Percentiles rank a stretch among this genome's conserved stretches.
These are phyloP conservation scores for Entelurus aequoreus DNA, from an alignment of 2,113 vertebrate species.

Conservation along the genomic window DNA sequence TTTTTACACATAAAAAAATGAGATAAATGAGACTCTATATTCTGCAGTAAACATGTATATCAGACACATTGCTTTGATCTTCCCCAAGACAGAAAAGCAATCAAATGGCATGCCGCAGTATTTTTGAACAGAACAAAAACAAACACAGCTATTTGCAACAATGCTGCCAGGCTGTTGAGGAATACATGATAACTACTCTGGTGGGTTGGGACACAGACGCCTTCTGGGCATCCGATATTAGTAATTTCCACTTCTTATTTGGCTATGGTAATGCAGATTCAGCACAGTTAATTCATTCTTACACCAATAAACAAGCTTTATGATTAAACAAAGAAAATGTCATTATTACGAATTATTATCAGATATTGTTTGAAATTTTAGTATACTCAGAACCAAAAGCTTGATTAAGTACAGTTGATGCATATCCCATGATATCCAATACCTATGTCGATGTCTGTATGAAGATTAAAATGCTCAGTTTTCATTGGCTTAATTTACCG, in stretches of 20 bases:
- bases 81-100: conserved; percentile 42
- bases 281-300: conserved; percentile 49
- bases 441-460: too few species aligned
- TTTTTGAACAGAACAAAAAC: conserved; percentile 51
- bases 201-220: conserved; percentile 60
- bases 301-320: background rate
- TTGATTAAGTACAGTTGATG: too few species aligned
- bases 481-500: too few species aligned
- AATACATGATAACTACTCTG: conserved; percentile 62
- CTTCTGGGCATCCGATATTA: conserved; percentile 52
- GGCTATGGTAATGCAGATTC: conserved; percentile 67
- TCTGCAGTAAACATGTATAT: conserved; percentile 12
- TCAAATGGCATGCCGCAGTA: conserved; percentile 41
- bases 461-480: too few species aligned
- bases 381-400: too few species aligned
- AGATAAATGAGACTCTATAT: conserved; percentile 10
- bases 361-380: too few species aligned
- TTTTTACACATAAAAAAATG: conserved; percentile 41
- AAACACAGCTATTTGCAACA: conserved; percentile 46
- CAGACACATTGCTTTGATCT: conserved; percentile 35
- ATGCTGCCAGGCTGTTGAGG: conserved; percentile 52
- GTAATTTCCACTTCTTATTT: conserved; percentile 65
- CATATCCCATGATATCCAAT: too few species aligned
- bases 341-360: background rate
- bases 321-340: background rate